Evolutionary conservation across 2,888 invertebrate genomes (phyloP), one percentile per base, ranked within the genome.

Genomic region (Pristionchus japonicus): DNA sequence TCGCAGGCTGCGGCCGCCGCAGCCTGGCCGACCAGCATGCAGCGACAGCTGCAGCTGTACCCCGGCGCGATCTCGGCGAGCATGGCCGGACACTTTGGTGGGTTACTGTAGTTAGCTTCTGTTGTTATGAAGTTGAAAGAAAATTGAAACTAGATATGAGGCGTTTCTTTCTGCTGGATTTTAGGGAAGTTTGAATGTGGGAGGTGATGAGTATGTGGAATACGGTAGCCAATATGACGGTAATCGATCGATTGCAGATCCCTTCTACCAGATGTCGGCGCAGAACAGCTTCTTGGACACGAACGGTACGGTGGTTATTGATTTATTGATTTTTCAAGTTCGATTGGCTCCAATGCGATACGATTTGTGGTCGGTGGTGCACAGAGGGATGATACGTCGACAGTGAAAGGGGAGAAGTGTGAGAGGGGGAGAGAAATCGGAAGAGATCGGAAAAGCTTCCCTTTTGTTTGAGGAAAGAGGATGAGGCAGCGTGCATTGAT

Each of bases 41-140:
- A 40, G 43, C 61, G 85, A 6, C 85, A 64, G 85, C 85, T 43
- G 64, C 85, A 64, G 64, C 85, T 85, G 85, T 85, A 61, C 40
- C 64, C 61, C 13, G 47, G 64, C 64, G 64, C 47, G 7, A 85
- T 83, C 40, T 34, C 40, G 11, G 85, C 43, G 31, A 43, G 57
- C 31, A 84, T 84, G 57, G 61, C 57, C n/a, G 52, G 52, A 31
- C 31, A 34, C 15, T 74, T 74, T 74, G 70, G 77, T 43, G 77
- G 47, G 34, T 31, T 37, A n/a, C n/a, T 67, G 1, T 0, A 34
- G 23, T 37, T 7, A 34, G 37, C 2, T 20, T 31, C 3, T 67
- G 15, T 67, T 3, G 27, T 67, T 3, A 31, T 67, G 67, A 17
- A 27, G 70, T 15, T 4, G n/a, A 6, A 17, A 6, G 67, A 67